Base-by-base conservation (phyloP, 1,140 invertebrate species). In the Xylocopa sonorina region DNA sequence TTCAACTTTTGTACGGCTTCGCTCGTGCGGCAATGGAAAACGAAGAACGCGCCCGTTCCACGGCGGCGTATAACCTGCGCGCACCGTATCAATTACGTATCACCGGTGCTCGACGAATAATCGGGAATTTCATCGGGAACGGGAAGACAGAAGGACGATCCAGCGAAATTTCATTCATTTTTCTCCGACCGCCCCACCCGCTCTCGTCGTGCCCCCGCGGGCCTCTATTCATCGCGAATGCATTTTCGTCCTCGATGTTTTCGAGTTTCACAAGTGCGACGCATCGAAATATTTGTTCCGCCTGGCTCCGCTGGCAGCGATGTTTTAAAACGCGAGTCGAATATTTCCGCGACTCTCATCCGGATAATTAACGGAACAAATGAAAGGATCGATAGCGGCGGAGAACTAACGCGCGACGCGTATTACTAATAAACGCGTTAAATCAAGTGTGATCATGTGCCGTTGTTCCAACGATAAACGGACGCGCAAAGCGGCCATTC, bases 1-100 rank as follows among this genome's bases (percentile, higher is more conserved):
- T 66, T 69, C 63, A 14, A 27, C 55, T 63, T 21, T 62, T 43
- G 43, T 78, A 62, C 55, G 55, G 32, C 57, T 78, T 78, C 53
- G 41, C 27, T 58, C 51, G 21, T n/a, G 34, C 41, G 10, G 24
- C 24, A 57, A 41, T 43, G 51, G 24, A 53, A n/a, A 53, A 50
- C 75, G 43, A 10, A 24, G 32, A 38, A 57, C 73, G 62, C 43
- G 34, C 12, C n/a, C 7, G n/a, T 38, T 51, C 5, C 18, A 24
- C 24, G n/a, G 16, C 10, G 58, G 18, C 14, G n/a, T 14, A 46
- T n/a, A n/a, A n/a, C n/a, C n/a, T n/a, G 14, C 38, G 38, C 18
- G 5, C 27, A 6, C 12, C 16, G 34, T 43, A 29, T 24, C 67
- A 24, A 41, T 69, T 10, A 32, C 34, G 4, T 7, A 24, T 41